phyloP scores from a whole-genome alignment of 2,113 vertebrate genomes.

The Tetraodon nigroviridis region DNA sequence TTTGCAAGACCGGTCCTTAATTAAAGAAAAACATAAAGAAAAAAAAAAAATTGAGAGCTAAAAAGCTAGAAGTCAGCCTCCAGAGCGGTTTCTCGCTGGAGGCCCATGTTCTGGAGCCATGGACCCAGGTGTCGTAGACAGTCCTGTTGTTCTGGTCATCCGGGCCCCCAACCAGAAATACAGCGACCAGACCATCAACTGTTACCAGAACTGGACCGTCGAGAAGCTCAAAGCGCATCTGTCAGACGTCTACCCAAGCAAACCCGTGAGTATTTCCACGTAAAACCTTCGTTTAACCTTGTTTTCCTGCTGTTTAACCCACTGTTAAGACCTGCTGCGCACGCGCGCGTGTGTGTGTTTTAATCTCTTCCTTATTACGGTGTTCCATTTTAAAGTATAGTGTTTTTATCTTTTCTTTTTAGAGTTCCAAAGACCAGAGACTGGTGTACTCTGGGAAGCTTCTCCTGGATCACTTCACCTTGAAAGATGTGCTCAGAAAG shows the following conservation, averaged over 20 bases:
- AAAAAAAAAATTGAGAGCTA: background rate
- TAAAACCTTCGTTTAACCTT: constrained; percentile 24
- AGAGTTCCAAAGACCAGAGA: constrained; percentile 94
- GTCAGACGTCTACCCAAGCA: constrained; percentile 88
- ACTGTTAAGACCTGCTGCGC: constrained; percentile 44
- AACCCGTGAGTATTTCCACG: constrained; percentile 81
- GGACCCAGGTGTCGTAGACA: constrained; percentile 77
- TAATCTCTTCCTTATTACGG: constrained; percentile 30
- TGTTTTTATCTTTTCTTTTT: constrained; percentile 40
- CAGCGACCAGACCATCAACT: constrained; percentile 90
- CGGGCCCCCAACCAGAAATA: constrained; percentile 94
- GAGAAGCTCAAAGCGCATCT: constrained; percentile 88
- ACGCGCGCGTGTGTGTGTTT: constrained; percentile 39
- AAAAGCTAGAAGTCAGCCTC: background rate
- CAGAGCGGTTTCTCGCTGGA: constrained; percentile 6
- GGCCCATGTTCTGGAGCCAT: constrained; percentile 66
- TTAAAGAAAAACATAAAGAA: background rate
- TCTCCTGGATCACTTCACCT: constrained; percentile 88
- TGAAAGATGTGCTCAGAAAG: constrained; percentile 97
- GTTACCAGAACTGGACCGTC: constrained; percentile 91
- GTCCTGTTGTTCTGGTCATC: constrained; percentile 87
- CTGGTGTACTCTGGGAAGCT: constrained; percentile 96
- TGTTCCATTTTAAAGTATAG: background rate
- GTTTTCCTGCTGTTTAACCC: constrained; percentile 40
- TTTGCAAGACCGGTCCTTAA: too few species aligned